Base-by-base conservation (phyloP, 2,797 vertebrate species). In the Propithecus deckenii region DNA sequence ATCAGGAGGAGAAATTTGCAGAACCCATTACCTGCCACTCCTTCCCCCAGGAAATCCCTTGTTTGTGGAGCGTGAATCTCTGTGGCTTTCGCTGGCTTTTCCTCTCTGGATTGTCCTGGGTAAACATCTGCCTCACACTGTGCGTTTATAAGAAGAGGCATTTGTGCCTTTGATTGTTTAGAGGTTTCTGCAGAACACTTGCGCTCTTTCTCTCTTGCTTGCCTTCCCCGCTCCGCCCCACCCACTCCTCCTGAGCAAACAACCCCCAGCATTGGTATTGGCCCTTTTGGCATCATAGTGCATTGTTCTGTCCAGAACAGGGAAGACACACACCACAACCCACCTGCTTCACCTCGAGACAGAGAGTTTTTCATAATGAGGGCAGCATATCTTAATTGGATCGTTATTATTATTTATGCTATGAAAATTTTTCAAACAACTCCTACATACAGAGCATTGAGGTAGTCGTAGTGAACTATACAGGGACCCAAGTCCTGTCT, bases 141-240 rank as follows among this genome's bases (percentile, higher is more conserved):
- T 63, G 96, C 97, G 96, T 96, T 98, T 96, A 97, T 97, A 97
- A 96, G 95, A 97, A 94, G 96, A 97, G 91, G 97, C 92, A 97
- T 98, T 98, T 98, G 98, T 97, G 97, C 96, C 35, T 75, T 93
- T 98, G 97, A 98, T 97, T 98, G 97, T 91, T 97, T 76, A 83
- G 96, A 80, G 94, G 79, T 95, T 97, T 96, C 94, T 91, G 80
- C 85, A 61, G 91, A 87, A 59, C 59, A 38, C 13, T 3, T 1
- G 28, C 11, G 15, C 69, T 18, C 5, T 83, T 80, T 86, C 75
- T 71, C 18, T 86, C 22, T 48, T 48, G 57, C 38, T n/a, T 7
- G 14, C 72, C 55, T 69, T 30, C 50, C 41, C 25, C 17, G 13
- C 57, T 55, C 41, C 23, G 14, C 11, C 11, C 46, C 0, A 0